phyloP scores from a whole-genome alignment of 92 coral and sea anemone genomes.

The Umimayanthus chanpuru region DNA sequence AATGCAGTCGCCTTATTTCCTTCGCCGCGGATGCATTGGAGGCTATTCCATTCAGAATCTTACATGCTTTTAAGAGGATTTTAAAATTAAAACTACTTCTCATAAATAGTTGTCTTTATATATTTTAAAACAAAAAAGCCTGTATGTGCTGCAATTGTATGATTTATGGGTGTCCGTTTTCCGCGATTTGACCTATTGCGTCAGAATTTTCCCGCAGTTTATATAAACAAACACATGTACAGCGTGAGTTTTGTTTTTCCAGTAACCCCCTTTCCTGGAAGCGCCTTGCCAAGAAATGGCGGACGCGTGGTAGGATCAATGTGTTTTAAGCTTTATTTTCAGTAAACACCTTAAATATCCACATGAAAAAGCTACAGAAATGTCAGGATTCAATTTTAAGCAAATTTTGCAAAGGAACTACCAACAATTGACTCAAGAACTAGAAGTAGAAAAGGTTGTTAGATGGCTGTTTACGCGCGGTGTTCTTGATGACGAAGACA shows the following conservation, averaged over 20 bases:
- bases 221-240: no score
- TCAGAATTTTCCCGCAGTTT: not conserved
- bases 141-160: no score
- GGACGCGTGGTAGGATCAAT: not conserved
- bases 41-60: no score
- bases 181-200: not conserved
- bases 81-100: no score
- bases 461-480: not conserved
- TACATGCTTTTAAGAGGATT: no score
- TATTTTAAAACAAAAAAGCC: no score
- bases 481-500: slow-evolving; percentile 24
- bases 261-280: not conserved
- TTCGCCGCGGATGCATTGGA: no score
- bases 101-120: no score
- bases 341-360: not conserved
- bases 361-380: not conserved
- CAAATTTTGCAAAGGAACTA: slow-evolving; percentile 3
- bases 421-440: not conserved
- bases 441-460: slow-evolving; percentile 27
- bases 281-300: not conserved
- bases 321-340: not conserved
- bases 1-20: no score
- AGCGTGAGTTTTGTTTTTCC: not conserved
- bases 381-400: not conserved
- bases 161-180: no score